Percentiles rank a stretch among this genome's conserved stretches.
phyloP scores from a whole-genome alignment of 2,888 invertebrate genomes.

The Drosophila anomalata region DNA sequence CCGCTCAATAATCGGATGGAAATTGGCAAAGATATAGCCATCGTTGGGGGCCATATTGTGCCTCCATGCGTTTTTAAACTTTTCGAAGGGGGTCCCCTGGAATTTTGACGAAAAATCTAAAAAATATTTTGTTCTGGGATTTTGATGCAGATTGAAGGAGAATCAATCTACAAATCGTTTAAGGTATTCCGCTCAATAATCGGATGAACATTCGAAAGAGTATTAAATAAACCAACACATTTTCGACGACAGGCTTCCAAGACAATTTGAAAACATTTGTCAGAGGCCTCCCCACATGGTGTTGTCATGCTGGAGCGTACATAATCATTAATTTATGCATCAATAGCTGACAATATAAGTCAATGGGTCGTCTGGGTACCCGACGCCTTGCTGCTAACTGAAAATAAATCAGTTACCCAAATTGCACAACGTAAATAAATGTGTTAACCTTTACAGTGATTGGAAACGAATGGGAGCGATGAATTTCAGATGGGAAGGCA shows the following conservation, averaged over 20 bases:
- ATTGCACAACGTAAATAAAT: slow-evolving; percentile 69
- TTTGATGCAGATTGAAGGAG: too few relatives aligned
- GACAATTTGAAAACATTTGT: slow-evolving; percentile 67
- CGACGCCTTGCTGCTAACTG: slow-evolving; percentile 59
- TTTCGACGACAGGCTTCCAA: slow-evolving; percentile 32
- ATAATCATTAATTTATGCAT: slow-evolving; percentile 78
- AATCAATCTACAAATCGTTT: too few relatives aligned
- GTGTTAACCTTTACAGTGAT: slow-evolving; percentile 39
- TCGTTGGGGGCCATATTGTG: too few relatives aligned
- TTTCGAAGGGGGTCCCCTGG: too few relatives aligned
- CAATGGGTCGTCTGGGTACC: slow-evolving; percentile 72
- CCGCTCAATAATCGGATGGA: too few relatives aligned
- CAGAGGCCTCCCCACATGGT: slow-evolving; percentile 35
- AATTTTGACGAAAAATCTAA: too few relatives aligned
- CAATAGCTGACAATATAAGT: slow-evolving; percentile 77
- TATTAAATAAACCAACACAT: not conserved
- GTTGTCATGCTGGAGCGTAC: slow-evolving; percentile 21
- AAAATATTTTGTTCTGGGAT: too few relatives aligned
- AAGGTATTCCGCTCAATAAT: too few relatives aligned
- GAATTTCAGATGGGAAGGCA: slow-evolving; percentile 35
- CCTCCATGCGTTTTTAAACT: too few relatives aligned
- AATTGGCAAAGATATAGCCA: too few relatives aligned
- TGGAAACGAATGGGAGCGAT: slow-evolving; percentile 9
- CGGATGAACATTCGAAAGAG: not conserved
- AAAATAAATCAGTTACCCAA: slow-evolving; percentile 71